Conservation (phyloP, 2,888 invertebrate species). For the Rhamnusium bicolor region DNA sequence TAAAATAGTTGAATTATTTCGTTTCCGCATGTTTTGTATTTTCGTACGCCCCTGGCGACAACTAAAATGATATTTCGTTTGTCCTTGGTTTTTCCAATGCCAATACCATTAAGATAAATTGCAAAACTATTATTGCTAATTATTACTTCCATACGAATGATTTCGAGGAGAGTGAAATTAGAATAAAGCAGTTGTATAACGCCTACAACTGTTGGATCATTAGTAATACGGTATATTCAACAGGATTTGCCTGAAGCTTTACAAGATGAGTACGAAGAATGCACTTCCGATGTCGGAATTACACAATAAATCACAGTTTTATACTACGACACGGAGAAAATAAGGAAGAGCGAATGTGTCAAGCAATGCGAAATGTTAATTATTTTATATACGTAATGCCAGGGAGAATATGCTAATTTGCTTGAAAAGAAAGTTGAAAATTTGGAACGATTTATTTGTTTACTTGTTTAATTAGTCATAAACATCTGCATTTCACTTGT, state of each 20-base stretch:
- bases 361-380: background rate
- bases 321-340: background rate
- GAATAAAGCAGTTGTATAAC: background rate
- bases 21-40: too few relatives aligned
- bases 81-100: conserved; percentile 1
- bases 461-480: conserved; percentile 7
- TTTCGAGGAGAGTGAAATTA: background rate
- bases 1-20: too few relatives aligned
- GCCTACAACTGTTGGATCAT: background rate
- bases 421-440: conserved; percentile 23
- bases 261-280: background rate
- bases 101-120: background rate
- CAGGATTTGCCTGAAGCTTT: background rate
- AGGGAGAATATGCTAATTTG: background rate
- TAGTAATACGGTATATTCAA: background rate
- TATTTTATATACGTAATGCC: background rate
- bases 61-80: background rate
- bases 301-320: background rate
- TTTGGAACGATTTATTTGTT: background rate
- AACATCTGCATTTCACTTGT: background rate
- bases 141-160: background rate
- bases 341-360: background rate
- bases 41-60: too few relatives aligned
- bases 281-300: background rate
- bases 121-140: background rate